A percentile compares a stretch with the other conserved stretches of the same genome.
These are phyloP conservation scores for Epicauta chinensis DNA, from an alignment of 1,140 invertebrate species.

Conservation along the genomic window DNA sequence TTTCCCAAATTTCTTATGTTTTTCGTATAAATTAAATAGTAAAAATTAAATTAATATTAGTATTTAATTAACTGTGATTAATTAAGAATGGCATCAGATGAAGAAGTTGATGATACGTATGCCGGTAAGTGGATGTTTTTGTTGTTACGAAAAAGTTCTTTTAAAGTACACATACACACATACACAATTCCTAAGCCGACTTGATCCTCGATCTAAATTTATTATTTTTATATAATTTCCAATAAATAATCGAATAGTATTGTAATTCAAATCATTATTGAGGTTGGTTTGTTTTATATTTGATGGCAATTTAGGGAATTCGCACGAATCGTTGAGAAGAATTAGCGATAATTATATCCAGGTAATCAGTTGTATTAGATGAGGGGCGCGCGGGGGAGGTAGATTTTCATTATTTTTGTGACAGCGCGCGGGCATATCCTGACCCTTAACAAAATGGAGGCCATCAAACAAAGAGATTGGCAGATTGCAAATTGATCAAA, in stretches of 20 bases:
- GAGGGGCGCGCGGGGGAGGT: slow-evolving; percentile 31
- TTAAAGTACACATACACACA: no score
- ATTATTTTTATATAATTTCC: slow-evolving; percentile 11
- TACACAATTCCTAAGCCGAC: slow-evolving; percentile 20
- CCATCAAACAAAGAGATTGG: slow-evolving; percentile 62
- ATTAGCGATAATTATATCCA: slow-evolving; percentile 29
- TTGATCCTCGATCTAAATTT: slow-evolving; percentile 25
- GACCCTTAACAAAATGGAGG: slow-evolving; percentile 63
- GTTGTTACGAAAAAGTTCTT: slow-evolving; percentile 22
- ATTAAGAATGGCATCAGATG: slow-evolving; percentile 77
- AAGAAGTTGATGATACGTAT: slow-evolving; percentile 69
- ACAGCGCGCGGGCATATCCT: slow-evolving; percentile 45
- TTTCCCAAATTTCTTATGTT: no score
- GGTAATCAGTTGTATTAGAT: slow-evolving; percentile 34
- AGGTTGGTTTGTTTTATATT: background rate
- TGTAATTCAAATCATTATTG: background rate
- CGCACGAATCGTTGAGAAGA: slow-evolving; percentile 1
- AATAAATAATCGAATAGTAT: slow-evolving; percentile 10
- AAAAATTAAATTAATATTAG: no score
- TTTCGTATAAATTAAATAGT: no score
- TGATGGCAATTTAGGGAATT: no score
- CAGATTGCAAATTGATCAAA: slow-evolving; percentile 42
- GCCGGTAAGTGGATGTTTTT: slow-evolving; percentile 57
- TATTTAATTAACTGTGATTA: no score
- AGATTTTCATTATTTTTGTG: slow-evolving; percentile 47